Evolutionary conservation across 2,888 invertebrate genomes (phyloP).

Genomic region (Mimachlamys varia): DNA sequence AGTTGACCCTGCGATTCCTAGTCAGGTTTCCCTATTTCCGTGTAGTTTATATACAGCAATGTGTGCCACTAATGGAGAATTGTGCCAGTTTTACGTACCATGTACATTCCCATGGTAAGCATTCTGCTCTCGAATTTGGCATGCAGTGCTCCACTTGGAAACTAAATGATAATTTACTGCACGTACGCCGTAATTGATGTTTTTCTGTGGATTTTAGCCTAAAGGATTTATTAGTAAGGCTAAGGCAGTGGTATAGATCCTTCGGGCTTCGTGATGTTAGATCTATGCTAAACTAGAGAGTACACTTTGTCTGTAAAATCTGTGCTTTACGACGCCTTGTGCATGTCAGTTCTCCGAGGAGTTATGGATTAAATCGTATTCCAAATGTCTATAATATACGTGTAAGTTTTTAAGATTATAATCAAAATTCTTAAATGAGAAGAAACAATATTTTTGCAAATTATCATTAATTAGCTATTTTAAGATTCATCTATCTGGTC

Average conservation of each 20-base stretch:
- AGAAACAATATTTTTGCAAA: too few species aligned
- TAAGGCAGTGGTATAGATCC: not conserved
- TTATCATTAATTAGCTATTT: too few species aligned
- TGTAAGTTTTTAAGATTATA: too few species aligned
- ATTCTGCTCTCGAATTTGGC: not conserved
- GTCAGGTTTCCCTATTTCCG: not conserved
- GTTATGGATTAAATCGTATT: not conserved
- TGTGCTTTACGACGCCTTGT: not conserved
- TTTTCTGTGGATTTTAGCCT: not conserved
- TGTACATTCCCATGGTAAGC: not conserved
- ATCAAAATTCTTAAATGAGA: too few species aligned
- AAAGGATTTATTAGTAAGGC: not conserved
- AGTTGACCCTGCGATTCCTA: not conserved
- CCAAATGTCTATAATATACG: too few species aligned
- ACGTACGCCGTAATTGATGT: not conserved
- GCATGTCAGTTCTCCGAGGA: not conserved
- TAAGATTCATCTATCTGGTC: too few species aligned
- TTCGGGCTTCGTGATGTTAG: not conserved
- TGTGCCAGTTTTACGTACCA: not conserved
- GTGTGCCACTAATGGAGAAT: not conserved
- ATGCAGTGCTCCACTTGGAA: not conserved
- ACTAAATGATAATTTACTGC: slow-evolving; percentile 20
- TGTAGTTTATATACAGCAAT: not conserved
- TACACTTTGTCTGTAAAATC: not conserved
- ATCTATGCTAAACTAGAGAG: too few species aligned